A percentile compares a stretch with the other conserved stretches of the same genome.
Evolutionary conservation across 1,140 invertebrate species (phyloP).

Genomic region (Anagrus nilaparvatae): DNA sequence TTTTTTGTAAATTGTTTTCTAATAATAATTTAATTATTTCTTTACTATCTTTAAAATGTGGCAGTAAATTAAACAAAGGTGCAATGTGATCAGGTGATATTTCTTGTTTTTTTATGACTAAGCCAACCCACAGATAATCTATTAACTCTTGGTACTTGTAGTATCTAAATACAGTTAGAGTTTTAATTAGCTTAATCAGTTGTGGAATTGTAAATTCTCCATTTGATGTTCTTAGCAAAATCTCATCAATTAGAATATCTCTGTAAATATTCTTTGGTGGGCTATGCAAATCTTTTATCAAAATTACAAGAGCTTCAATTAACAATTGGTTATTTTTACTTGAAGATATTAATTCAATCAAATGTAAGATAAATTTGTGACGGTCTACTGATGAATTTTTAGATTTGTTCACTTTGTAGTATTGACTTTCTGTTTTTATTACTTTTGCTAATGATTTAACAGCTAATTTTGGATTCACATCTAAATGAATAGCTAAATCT

Average conservation of each 20-base stretch:
- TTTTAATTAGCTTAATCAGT: constrained; percentile 47
- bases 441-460: constrained; percentile 43
- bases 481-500: too few species aligned
- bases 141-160: constrained; percentile 41
- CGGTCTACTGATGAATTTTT: constrained; percentile 21
- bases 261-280: constrained; percentile 40
- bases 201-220: constrained; percentile 51
- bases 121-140: constrained; percentile 60
- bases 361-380: constrained; percentile 36
- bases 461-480: constrained; percentile 41
- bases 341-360: constrained; percentile 39
- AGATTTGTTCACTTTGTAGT: constrained; percentile 18
- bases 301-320: constrained; percentile 36
- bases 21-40: constrained; percentile 50
- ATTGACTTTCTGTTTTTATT: constrained; percentile 43
- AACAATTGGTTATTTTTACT: constrained; percentile 35
- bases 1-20: constrained; percentile 48
- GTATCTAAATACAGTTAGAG: constrained; percentile 31
- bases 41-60: constrained; percentile 49
- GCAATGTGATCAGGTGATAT: constrained; percentile 50
- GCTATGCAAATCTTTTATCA: constrained; percentile 35
- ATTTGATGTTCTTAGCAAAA: constrained; percentile 49
- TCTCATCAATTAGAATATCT: constrained; percentile 49
- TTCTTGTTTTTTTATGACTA: constrained; percentile 47
- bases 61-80: constrained; percentile 47